Evolutionary conservation across 2,113 vertebrate genomes (phyloP).

Genomic region (Gallinago media): DNA sequence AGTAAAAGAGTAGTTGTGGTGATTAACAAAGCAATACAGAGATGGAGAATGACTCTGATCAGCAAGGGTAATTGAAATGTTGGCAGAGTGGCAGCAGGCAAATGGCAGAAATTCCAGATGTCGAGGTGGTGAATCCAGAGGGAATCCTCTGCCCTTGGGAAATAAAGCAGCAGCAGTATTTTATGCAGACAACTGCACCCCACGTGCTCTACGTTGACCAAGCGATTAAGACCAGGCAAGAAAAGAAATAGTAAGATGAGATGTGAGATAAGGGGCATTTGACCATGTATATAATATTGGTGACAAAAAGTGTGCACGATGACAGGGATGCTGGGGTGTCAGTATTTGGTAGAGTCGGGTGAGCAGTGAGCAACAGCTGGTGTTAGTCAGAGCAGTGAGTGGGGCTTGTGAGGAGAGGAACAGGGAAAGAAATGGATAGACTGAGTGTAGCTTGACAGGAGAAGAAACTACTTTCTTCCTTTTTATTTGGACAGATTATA

Average conservation of each 20-base stretch:
- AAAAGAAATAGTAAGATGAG: not conserved
- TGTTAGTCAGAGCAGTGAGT: not conserved
- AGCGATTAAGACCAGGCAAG: not conserved
- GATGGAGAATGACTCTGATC: not conserved
- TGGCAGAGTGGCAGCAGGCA: not conserved
- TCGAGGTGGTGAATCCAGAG: not conserved
- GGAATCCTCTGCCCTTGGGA: not conserved
- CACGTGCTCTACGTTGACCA: accelerated
- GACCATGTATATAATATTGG: not conserved
- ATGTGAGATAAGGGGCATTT: not conserved
- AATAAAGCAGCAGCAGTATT: not conserved
- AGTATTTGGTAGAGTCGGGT: not conserved
- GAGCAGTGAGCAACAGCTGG: accelerated
- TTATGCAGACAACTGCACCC: not conserved
- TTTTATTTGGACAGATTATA: not conserved
- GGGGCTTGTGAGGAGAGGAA: not conserved
- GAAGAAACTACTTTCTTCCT: not conserved
- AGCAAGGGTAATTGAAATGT: not conserved
- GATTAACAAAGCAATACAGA: not conserved
- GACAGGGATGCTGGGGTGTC: accelerated
- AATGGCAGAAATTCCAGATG: not conserved
- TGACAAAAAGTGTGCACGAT: accelerated
- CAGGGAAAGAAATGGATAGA: not conserved
- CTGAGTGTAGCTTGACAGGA: not conserved
- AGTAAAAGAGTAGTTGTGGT: not conserved